A percentile compares a stretch with the other conserved stretches of the same genome.
Conservation (phyloP, 2,113 vertebrate species). For the Alligator mississippiensis region DNA sequence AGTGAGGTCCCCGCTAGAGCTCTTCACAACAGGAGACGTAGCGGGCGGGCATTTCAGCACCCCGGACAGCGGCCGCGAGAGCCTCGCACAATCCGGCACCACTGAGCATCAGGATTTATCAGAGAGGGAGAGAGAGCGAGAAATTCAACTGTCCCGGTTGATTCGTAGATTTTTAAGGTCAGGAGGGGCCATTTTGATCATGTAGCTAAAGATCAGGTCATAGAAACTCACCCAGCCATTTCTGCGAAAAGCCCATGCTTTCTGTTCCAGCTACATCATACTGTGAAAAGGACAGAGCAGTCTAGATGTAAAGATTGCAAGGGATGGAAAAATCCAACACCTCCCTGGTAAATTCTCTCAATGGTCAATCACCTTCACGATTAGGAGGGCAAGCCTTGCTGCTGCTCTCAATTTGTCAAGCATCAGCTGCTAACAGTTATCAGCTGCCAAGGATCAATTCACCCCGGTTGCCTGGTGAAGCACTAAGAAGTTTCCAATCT, state of each 20-base stretch:
- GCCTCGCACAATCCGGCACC: fast-evolving
- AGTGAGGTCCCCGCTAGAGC: background rate
- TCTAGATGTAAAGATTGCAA: fast-evolving
- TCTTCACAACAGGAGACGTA: background rate
- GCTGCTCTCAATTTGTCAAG: background rate
- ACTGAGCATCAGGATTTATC: background rate
- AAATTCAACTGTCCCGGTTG: too few relatives aligned
- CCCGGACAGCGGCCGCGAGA: background rate
- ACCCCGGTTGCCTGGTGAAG: background rate
- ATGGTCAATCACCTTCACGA: fast-evolving
- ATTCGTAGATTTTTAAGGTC: background rate
- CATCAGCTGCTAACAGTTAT: background rate
- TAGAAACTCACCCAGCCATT: background rate
- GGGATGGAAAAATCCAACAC: fast-evolving
- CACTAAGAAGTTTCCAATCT: background rate
- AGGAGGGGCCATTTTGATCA: background rate
- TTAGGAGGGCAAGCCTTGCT: background rate
- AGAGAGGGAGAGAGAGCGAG: fast-evolving
- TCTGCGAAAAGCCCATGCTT: too few relatives aligned
- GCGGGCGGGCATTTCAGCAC: background rate
- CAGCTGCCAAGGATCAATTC: background rate
- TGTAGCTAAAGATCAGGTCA: background rate
- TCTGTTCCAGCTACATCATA: fast-evolving
- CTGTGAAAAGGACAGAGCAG: fast-evolving
- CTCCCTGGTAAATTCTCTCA: background rate